Conservation (phyloP, 2,888 invertebrate genomes). For the Lissocephala sabroskyi region DNA sequence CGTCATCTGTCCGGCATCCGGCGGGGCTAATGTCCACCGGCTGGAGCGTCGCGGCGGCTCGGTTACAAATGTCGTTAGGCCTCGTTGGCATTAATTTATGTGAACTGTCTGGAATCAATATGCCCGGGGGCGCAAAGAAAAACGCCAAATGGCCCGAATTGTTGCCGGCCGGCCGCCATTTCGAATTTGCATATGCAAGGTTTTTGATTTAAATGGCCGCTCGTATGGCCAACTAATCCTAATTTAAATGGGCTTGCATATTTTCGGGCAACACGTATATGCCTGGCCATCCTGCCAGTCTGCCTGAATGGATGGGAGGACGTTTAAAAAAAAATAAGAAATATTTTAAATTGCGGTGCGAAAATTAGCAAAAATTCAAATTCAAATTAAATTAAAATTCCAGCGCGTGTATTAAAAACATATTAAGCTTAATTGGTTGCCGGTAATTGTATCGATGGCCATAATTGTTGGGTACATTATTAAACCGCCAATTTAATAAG, state of each 20-base stretch:
- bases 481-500: too few relatives aligned
- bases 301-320: slow-evolving; percentile 4
- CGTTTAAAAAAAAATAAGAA: too few relatives aligned
- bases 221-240: slow-evolving; percentile 44
- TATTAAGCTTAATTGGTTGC: slow-evolving; percentile 38
- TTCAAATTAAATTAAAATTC: slow-evolving; percentile 43
- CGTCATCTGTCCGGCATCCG: slow-evolving; percentile 26
- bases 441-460: slow-evolving; percentile 18
- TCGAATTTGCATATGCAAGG: slow-evolving; percentile 49
- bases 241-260: slow-evolving; percentile 47
- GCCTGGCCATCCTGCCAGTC: slow-evolving; percentile 3
- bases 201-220: slow-evolving; percentile 46
- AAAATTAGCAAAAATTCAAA: slow-evolving; percentile 25
- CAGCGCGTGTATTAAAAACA: slow-evolving; percentile 35
- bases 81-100: slow-evolving; percentile 49
- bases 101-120: slow-evolving; percentile 44
- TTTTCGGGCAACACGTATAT: slow-evolving; percentile 11
- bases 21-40: slow-evolving; percentile 9
- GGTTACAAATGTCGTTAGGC: slow-evolving; percentile 45
- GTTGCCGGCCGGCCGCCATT: slow-evolving; percentile 18
- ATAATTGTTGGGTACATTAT: too few relatives aligned
- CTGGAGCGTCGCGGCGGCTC: slow-evolving; percentile 21
- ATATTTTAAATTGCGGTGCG: slow-evolving; percentile 47
- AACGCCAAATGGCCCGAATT: slow-evolving; percentile 30
- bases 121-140: slow-evolving; percentile 41